These are phyloP conservation scores for Nothocercus julius DNA, from an alignment of 2,113 vertebrate species.

Conservation along the genomic window DNA sequence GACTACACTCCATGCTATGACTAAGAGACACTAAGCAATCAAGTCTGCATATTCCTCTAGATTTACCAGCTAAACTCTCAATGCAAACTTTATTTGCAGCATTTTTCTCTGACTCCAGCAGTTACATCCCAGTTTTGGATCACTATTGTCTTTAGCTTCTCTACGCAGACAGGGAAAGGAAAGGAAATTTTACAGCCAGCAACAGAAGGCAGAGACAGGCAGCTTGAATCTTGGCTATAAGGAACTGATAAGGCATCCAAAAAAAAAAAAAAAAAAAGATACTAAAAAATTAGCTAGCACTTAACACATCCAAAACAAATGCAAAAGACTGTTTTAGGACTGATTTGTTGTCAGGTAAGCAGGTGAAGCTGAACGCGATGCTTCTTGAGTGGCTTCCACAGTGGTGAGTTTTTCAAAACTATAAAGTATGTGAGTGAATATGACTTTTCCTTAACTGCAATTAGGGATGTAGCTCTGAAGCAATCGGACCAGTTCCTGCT, in stretches of 20 bases:
- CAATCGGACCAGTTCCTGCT: background rate
- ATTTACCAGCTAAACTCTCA: background rate
- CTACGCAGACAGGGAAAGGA: background rate
- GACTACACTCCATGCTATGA: background rate
- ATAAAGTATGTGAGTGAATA: background rate
- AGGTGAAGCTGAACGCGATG: background rate
- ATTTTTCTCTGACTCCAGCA: background rate
- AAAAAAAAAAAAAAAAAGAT: no score
- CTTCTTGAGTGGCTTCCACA: background rate
- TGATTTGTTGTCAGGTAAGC: background rate
- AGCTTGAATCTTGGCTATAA: background rate
- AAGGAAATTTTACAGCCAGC: background rate
- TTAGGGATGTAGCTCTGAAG: background rate
- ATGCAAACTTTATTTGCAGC: background rate
- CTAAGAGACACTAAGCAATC: background rate
- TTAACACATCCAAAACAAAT: accelerated
- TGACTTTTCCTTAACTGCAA: background rate
- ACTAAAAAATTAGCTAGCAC: no score
- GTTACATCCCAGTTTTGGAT: background rate
- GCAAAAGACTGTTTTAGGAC: background rate
- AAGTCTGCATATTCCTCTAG: accelerated
- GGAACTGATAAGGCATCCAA: background rate
- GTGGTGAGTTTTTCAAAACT: background rate
- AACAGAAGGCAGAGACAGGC: background rate
- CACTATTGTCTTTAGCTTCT: background rate